These are phyloP conservation scores for Mythimna ferrago DNA, from an alignment of 2,888 invertebrate species.

Conservation along the genomic window DNA sequence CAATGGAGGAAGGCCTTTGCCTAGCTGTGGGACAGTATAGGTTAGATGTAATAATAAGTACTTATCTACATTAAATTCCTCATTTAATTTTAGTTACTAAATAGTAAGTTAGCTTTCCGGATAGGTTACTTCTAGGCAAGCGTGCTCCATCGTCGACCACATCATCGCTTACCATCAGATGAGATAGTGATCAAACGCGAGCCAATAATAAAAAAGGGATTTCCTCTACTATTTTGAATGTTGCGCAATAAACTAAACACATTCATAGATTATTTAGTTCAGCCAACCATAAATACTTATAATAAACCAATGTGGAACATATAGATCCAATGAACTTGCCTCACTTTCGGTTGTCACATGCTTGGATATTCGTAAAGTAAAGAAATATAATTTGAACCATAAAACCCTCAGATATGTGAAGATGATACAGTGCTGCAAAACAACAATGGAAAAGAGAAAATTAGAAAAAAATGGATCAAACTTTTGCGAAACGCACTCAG, in stretches of 20 bases:
- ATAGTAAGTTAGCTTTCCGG: no score
- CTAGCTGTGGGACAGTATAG: no score
- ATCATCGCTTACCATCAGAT: no score
- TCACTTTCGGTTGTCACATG: constrained; percentile 5
- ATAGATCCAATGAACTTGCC: constrained; percentile 49
- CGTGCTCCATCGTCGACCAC: no score
- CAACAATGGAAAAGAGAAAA: background rate
- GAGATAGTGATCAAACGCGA: no score
- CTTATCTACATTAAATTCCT: background rate
- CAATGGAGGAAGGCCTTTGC: no score
- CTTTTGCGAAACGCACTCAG: background rate
- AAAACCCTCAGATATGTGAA: background rate
- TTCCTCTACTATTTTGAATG: constrained; percentile 12
- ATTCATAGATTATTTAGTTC: constrained; percentile 30
- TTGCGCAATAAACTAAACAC: constrained; percentile 30
- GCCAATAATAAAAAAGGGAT: background rate
- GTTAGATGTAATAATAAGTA: no score
- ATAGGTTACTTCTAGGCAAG: no score
- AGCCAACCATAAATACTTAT: constrained; percentile 44
- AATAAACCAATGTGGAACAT: constrained; percentile 29
- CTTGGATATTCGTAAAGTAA: constrained; percentile 2
- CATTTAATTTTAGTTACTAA: background rate
- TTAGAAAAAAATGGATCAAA: background rate
- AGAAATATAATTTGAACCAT: constrained; percentile 4
- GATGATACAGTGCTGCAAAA: background rate